phyloP scores from a whole-genome alignment of 2,888 invertebrate species.

The Platerodrilus igneus region DNA sequence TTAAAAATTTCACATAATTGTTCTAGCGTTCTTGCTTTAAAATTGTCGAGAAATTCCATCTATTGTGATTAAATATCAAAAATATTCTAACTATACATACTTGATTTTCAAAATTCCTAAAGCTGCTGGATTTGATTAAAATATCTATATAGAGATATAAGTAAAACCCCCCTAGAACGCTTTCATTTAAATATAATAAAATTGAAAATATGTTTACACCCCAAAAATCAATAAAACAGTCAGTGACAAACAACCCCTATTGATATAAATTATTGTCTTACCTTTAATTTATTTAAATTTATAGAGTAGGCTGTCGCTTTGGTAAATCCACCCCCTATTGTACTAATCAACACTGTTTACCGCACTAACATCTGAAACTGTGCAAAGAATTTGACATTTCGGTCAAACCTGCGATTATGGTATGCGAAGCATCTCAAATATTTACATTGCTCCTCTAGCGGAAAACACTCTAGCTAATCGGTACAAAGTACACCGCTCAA shows the following conservation, averaged over 20 bases:
- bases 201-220: conserved; percentile 33
- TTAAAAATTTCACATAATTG: too few species aligned
- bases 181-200: too few species aligned
- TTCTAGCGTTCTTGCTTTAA: too few species aligned
- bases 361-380: conserved; percentile 47
- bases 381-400: conserved; percentile 63
- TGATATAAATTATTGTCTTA: conserved; percentile 27
- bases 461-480: conserved; percentile 49
- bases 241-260: conserved; percentile 21
- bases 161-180: too few species aligned
- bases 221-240: conserved; percentile 44
- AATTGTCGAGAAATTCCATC: too few species aligned
- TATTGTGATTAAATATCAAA: too few species aligned
- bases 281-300: conserved; percentile 18
- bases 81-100: too few species aligned
- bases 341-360: conserved; percentile 39
- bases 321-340: conserved; percentile 22
- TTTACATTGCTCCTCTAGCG: conserved; percentile 60
- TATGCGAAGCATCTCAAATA: conserved; percentile 65
- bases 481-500: conserved; percentile 13
- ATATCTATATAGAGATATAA: too few species aligned
- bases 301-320: too few species aligned
- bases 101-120: too few species aligned
- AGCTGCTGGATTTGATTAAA: too few species aligned
- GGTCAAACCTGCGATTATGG: conserved; percentile 65